Percentiles rank a stretch among this genome's conserved stretches.
phyloP scores from a whole-genome alignment of 1,140 invertebrate species.

The Coenobita brevimanus region DNA sequence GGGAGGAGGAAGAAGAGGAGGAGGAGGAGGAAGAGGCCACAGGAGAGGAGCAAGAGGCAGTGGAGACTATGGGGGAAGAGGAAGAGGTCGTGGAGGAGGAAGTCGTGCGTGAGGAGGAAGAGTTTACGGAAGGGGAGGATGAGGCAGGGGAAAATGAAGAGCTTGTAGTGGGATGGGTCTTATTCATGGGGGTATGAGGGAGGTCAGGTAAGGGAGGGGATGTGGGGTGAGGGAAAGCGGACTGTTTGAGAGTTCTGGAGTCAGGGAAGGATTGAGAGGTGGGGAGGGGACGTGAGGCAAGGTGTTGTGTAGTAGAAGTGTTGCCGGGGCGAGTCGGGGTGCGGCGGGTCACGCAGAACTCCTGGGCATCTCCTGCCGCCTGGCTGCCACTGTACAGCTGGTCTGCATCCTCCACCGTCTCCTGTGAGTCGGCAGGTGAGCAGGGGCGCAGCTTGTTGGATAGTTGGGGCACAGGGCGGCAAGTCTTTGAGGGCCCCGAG shows the following conservation, averaged over 20 bases:
- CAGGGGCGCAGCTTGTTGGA: neutral
- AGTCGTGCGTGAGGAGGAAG: too few relatives aligned
- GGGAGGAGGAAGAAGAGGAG: neutral
- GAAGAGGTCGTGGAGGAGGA: neutral
- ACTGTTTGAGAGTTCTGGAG: too few relatives aligned
- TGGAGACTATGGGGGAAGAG: neutral
- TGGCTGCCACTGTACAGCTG: neutral
- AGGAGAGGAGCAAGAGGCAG: neutral
- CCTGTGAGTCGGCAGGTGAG: neutral
- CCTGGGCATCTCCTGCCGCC: neutral
- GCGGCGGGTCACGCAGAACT: neutral
- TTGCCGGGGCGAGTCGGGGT: constrained; percentile 36
- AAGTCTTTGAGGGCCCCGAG: constrained; percentile 19
- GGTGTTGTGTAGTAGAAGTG: neutral
- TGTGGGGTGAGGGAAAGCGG: too few relatives aligned
- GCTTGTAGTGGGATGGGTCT: too few relatives aligned
- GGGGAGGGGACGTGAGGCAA: neutral
- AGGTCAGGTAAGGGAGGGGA: neutral
- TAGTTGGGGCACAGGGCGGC: neutral
- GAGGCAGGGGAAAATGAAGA: too few relatives aligned
- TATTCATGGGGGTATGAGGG: too few relatives aligned
- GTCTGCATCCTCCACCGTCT: neutral
- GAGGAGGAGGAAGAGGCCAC: neutral
- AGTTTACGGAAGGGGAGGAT: neutral
- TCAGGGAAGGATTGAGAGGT: neutral